phyloP scores from a whole-genome alignment of 2,888 invertebrate species.

The Aspidapion aeneum region DNA sequence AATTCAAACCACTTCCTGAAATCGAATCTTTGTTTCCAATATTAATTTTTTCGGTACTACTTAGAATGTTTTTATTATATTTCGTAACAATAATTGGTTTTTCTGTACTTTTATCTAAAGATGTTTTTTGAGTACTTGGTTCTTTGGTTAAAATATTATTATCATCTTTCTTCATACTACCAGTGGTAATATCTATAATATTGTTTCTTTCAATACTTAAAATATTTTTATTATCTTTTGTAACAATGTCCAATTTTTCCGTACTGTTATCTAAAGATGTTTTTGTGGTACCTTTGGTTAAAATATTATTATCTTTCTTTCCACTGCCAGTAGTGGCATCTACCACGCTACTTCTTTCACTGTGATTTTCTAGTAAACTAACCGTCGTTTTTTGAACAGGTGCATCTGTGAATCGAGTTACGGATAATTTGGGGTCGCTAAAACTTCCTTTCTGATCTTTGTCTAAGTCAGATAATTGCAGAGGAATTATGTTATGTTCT shows the following conservation, averaged over 20 bases:
- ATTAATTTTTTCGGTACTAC: too few relatives aligned
- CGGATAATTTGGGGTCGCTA: background rate
- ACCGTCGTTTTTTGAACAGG: background rate
- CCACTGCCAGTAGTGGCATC: background rate
- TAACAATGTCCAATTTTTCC: too few relatives aligned
- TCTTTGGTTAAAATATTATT: background rate
- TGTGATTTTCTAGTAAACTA: background rate
- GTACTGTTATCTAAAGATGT: too few relatives aligned
- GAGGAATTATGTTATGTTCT: slow-evolving; percentile 28
- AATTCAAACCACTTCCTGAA: too few relatives aligned
- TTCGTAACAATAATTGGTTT: too few relatives aligned
- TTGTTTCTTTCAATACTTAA: too few relatives aligned
- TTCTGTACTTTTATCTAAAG: too few relatives aligned
- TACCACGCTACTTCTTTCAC: background rate
- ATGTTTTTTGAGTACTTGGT: too few relatives aligned
- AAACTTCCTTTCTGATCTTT: background rate
- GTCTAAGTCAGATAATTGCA: slow-evolving; percentile 24
- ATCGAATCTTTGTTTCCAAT: too few relatives aligned
- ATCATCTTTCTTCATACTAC: background rate
- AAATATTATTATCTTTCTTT: background rate
- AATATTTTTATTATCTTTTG: too few relatives aligned
- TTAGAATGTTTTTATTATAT: too few relatives aligned
- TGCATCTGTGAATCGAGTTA: background rate
- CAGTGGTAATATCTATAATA: background rate
- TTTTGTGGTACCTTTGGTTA: too few relatives aligned